Conservation (phyloP, 2,888 invertebrate genomes). For the Andrena bucephala region DNA sequence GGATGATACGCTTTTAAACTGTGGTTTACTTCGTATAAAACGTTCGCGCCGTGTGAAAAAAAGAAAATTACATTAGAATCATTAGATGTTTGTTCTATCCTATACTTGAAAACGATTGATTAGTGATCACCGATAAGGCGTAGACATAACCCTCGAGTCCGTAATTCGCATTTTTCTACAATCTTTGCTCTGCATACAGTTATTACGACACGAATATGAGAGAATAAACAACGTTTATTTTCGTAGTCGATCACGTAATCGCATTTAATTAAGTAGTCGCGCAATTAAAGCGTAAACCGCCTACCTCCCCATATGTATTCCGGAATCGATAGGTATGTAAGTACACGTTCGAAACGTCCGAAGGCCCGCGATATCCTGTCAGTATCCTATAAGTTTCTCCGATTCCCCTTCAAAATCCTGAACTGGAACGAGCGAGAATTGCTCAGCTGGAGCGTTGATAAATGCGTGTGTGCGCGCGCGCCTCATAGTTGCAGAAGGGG, state of each 20-base stretch:
- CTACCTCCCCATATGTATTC: conserved; percentile 46
- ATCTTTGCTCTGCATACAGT: not conserved
- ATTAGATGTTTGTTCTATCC: no score
- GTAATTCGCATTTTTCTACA: not conserved
- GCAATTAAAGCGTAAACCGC: conserved; percentile 46
- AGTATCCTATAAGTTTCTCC: not conserved
- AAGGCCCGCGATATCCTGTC: conserved; percentile 19
- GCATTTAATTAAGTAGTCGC: conserved; percentile 46
- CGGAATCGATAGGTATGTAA: conserved; percentile 37
- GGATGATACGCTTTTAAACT: no score
- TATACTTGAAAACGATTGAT: no score
- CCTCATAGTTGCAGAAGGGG: not conserved
- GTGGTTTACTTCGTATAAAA: no score
- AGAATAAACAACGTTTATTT: conserved; percentile 36
- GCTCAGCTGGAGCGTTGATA: not conserved
- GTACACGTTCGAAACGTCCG: conserved; percentile 21
- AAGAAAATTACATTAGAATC: no score
- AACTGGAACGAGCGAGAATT: not conserved
- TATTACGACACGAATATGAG: conserved; percentile 10
- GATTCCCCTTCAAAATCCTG: conserved; percentile 12
- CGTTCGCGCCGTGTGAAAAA: no score
- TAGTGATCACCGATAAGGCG: no score
- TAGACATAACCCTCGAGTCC: no score
- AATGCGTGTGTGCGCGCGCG: not conserved
- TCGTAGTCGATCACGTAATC: conserved; percentile 45